Conservation (phyloP, 2,113 vertebrate species). For the Pomatostomus ruficeps region DNA sequence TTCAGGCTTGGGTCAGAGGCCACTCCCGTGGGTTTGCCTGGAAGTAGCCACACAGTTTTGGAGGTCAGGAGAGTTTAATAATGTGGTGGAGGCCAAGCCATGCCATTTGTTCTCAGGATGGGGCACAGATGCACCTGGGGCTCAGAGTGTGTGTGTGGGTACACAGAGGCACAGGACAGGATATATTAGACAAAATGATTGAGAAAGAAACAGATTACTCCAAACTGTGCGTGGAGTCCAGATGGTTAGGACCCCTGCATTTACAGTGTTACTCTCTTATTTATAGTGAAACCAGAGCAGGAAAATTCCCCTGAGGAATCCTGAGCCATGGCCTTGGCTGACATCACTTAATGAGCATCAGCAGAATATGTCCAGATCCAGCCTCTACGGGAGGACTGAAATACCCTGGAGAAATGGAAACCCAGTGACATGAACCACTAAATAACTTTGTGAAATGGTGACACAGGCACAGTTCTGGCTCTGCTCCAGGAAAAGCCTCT, state of each 20-base stretch:
- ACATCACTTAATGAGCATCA: neutral
- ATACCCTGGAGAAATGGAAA: neutral
- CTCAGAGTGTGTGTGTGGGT: neutral
- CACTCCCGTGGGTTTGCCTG: neutral
- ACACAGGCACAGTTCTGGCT: neutral
- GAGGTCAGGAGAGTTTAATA: neutral
- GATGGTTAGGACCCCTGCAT: neutral
- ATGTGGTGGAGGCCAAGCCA: neutral
- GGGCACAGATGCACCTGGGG: neutral
- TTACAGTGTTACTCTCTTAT: neutral
- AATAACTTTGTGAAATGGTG: neutral
- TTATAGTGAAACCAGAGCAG: neutral
- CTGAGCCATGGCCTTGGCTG: neutral
- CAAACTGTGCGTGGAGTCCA: neutral
- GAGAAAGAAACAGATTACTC: neutral
- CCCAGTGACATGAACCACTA: neutral
- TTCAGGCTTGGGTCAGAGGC: neutral
- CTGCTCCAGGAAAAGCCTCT: neutral
- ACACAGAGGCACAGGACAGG: neutral
- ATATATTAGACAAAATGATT: neutral
- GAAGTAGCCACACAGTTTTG: neutral
- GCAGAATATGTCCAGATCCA: neutral
- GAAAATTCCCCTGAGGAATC: neutral
- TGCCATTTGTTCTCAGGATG: neutral
- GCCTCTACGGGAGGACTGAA: neutral